These are phyloP conservation scores for Hemicordylus capensis DNA, from an alignment of 2,113 vertebrate genomes.

Conservation along the genomic window DNA sequence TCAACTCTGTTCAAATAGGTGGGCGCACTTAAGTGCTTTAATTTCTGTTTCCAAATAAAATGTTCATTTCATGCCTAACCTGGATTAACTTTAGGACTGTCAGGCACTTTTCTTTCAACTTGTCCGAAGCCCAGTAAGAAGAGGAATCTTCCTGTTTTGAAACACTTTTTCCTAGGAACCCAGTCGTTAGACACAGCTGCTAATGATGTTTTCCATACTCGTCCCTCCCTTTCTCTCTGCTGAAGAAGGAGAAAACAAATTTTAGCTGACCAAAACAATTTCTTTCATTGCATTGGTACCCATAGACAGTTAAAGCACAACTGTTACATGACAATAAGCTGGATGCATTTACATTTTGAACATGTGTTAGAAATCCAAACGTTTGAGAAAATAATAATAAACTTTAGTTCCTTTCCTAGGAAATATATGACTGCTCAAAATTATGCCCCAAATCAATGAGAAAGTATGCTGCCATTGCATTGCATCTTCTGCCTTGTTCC, in stretches of 20 bases:
- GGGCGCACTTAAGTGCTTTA: background rate
- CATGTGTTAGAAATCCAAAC: background rate
- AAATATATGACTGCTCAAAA: background rate
- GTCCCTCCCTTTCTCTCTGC: background rate
- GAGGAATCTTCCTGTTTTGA: fast-evolving
- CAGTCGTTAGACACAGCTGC: background rate
- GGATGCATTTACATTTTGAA: background rate
- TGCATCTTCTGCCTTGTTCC: too few species aligned
- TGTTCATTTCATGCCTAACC: background rate
- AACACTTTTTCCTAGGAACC: background rate
- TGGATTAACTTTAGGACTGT: background rate
- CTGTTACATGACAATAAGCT: background rate
- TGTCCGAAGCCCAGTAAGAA: background rate
- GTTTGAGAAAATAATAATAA: background rate
- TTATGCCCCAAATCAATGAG: background rate
- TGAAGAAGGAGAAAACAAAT: background rate
- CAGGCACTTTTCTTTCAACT: background rate
- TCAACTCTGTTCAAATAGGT: background rate
- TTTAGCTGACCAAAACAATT: background rate
- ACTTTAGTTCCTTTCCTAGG: background rate
- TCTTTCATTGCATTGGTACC: background rate
- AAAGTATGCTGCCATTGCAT: background rate
- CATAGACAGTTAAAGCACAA: background rate
- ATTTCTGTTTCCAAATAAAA: background rate
- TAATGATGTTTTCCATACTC: background rate